phyloP scores from a whole-genome alignment of 2,113 vertebrate genomes.

The Gambusia holbrooki region DNA sequence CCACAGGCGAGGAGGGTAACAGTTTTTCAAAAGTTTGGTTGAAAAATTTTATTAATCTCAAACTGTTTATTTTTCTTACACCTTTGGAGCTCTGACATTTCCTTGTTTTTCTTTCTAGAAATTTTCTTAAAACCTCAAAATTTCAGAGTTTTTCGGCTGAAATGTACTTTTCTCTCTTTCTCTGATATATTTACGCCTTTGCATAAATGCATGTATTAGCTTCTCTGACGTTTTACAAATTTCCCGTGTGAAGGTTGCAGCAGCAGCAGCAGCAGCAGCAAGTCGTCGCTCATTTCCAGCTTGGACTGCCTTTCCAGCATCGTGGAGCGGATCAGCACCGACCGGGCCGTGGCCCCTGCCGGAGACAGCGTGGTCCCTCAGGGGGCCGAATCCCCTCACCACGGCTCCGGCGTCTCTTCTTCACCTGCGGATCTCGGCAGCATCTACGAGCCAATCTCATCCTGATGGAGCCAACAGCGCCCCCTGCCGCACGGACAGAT shows the following conservation, averaged over 20 bases:
- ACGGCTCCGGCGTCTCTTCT: conserved; percentile 17
- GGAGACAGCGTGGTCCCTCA: conserved; percentile 64
- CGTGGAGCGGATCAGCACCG: conserved; percentile 88
- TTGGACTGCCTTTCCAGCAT: conserved; percentile 96
- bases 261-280: conserved; percentile 11
- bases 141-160: too few relatives aligned
- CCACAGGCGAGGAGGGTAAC: too few relatives aligned
- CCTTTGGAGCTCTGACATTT: too few relatives aligned
- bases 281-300: conserved; percentile 88
- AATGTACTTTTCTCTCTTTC: too few relatives aligned
- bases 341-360: conserved; percentile 20
- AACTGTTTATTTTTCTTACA: too few relatives aligned
- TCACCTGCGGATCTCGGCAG: conserved; percentile 25
- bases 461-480: not conserved
- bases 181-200: too few relatives aligned
- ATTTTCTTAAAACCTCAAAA: too few relatives aligned
- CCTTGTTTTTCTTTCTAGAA: too few relatives aligned
- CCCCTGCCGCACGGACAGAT: conserved; percentile 8
- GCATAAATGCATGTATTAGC: too few relatives aligned
- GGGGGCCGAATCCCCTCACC: conserved; percentile 54
- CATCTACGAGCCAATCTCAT: conserved; percentile 39
- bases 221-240: not conserved
- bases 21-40: too few relatives aligned
- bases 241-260: conserved; percentile 30
- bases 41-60: too few relatives aligned